A percentile compares a stretch with the other conserved stretches of the same genome.
phyloP scores from a whole-genome alignment of 2,888 invertebrate species.

The Steromphala cineraria region DNA sequence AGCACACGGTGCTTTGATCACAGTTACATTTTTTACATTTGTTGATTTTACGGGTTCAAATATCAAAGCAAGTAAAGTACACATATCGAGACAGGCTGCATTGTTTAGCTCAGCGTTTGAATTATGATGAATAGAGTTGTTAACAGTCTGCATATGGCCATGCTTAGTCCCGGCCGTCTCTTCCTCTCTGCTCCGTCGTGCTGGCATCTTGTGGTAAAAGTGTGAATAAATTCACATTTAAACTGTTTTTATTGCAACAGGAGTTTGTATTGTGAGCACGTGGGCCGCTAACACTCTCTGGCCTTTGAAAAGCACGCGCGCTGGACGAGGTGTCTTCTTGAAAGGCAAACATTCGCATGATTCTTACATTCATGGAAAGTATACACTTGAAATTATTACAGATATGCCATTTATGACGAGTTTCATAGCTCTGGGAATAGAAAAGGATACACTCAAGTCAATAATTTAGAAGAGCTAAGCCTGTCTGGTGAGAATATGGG shows the following conservation, averaged over 20 bases:
- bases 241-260: background rate
- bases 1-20: conserved; percentile 21
- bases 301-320: background rate
- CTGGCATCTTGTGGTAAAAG: background rate
- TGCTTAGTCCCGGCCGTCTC: background rate
- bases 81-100: conserved; percentile 14
- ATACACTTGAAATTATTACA: too few relatives aligned
- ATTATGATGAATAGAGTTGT: conserved; percentile 3
- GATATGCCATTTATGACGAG: too few relatives aligned
- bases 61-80: conserved; percentile 22
- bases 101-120: conserved; percentile 17
- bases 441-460: too few relatives aligned
- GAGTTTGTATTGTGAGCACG: background rate
- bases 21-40: conserved; percentile 25
- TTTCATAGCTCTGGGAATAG: too few relatives aligned
- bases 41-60: conserved; percentile 22
- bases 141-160: conserved; percentile 9
- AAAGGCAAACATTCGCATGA: too few relatives aligned
- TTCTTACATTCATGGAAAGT: too few relatives aligned
- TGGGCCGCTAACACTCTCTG: background rate
- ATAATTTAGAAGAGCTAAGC: too few relatives aligned
- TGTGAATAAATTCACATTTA: conserved; percentile 19
- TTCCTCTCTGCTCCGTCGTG: background rate
- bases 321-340: background rate
- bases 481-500: too few relatives aligned